Percentiles rank a stretch among this genome's conserved stretches.
These are phyloP conservation scores for Macrochelys suwanniensis DNA, from an alignment of 2,797 vertebrate species.

Conservation along the genomic window DNA sequence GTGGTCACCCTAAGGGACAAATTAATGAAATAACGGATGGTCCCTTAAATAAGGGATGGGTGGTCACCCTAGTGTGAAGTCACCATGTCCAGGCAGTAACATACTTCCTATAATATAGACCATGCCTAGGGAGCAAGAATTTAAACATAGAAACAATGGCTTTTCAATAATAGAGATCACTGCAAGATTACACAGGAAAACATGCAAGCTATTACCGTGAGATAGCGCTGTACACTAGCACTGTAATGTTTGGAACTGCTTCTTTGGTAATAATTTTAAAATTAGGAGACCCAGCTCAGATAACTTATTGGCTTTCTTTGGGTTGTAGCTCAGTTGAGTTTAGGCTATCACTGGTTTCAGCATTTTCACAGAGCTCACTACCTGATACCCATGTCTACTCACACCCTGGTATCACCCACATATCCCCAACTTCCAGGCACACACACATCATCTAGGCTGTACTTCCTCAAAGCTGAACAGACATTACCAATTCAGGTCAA, in stretches of 20 bases:
- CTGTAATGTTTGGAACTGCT: slow-evolving; percentile 50
- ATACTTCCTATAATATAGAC: neutral
- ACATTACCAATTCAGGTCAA: neutral
- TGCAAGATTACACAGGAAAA: slow-evolving; percentile 49
- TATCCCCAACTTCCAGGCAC: fast-evolving
- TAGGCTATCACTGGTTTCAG: slow-evolving; percentile 44
- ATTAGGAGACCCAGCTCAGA: slow-evolving; percentile 46
- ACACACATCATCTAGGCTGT: too few species aligned
- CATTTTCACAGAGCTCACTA: neutral
- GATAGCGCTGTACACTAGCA: slow-evolving; percentile 37
- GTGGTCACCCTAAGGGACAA: too few species aligned
- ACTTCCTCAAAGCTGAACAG: neutral
- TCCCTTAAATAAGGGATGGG: too few species aligned
- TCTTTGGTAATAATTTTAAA: slow-evolving; percentile 61
- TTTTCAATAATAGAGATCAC: slow-evolving; percentile 51
- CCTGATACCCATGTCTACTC: fast-evolving
- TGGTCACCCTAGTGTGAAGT: neutral
- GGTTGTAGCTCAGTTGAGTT: slow-evolving; percentile 55
- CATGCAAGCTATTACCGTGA: slow-evolving; percentile 64
- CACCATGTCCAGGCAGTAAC: neutral
- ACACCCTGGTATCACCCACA: neutral
- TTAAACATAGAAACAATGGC: slow-evolving; percentile 42
- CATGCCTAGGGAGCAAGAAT: slow-evolving; percentile 6
- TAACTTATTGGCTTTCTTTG: slow-evolving; percentile 66
- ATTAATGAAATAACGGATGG: too few species aligned